These are phyloP conservation scores for Drosophila acutilabella DNA, from an alignment of 2,888 invertebrate species.

Conservation along the genomic window DNA sequence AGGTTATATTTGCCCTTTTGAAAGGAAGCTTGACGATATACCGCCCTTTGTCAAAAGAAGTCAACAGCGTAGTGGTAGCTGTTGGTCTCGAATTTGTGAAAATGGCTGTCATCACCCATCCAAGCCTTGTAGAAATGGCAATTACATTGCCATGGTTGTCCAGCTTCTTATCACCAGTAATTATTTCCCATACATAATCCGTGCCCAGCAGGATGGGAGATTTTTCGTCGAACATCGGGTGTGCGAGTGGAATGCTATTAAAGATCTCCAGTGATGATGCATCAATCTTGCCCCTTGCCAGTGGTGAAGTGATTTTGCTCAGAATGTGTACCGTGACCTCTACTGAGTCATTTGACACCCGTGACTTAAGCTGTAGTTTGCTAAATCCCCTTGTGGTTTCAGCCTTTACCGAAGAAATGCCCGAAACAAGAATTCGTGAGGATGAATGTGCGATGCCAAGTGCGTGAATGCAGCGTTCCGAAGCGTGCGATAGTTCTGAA, in stretches of 20 bases:
- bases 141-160: neutral
- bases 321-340: neutral
- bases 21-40: neutral
- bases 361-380: neutral
- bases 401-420: neutral
- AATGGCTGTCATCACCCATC: neutral
- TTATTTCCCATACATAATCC: neutral
- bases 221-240: neutral
- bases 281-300: slow-evolving; percentile 1
- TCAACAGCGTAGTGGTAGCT: neutral
- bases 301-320: neutral
- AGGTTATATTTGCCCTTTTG: neutral
- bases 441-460: neutral
- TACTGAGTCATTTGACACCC: neutral
- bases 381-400: neutral
- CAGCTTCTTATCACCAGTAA: neutral
- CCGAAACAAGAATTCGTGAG: neutral
- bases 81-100: neutral
- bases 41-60: neutral
- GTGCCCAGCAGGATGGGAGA: neutral
- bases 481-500: neutral
- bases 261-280: neutral
- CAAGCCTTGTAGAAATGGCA: neutral
- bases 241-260: neutral
- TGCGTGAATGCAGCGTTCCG: neutral